These are phyloP conservation scores for Benthosema pterotum DNA, from an alignment of 2,797 vertebrate genomes.

Conservation along the genomic window DNA sequence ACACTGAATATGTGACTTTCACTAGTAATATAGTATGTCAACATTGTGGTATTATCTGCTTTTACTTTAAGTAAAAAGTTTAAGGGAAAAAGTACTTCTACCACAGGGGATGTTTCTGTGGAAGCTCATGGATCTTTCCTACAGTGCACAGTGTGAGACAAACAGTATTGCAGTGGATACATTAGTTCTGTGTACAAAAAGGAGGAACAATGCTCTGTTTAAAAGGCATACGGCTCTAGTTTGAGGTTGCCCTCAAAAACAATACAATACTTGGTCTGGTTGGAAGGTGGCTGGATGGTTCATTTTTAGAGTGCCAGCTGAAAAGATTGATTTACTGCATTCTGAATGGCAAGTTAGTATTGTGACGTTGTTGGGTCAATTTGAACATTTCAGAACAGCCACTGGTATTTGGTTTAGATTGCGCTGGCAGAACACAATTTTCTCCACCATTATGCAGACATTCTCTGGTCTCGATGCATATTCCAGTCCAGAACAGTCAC, in stretches of 20 bases:
- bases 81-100: conserved; percentile 59
- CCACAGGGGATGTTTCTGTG: conserved; percentile 20
- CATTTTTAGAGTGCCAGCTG: conserved; percentile 3
- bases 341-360: conserved; percentile 15
- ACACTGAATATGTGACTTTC: too few species aligned
- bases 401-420: conserved; percentile 15
- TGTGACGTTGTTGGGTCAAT: not conserved
- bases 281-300: conserved; percentile 12
- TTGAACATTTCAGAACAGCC: conserved; percentile 19
- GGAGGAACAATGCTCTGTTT: conserved; percentile 16
- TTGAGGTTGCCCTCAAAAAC: conserved; percentile 30
- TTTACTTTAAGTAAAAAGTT: conserved; percentile 13
- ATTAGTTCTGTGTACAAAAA: not conserved
- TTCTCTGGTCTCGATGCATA: not conserved
- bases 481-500: not conserved
- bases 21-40: too few species aligned
- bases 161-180: too few species aligned
- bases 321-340: conserved; percentile 8
- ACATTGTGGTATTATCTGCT: too few species aligned
- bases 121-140: conserved; percentile 29
- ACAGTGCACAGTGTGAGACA: not conserved
- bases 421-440: not conserved
- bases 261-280: not conserved
- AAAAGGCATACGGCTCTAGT: conserved; percentile 25
- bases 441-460: conserved; percentile 12